phyloP scores from a whole-genome alignment of 1,140 invertebrate genomes.

The Globodera rostochiensis region DNA sequence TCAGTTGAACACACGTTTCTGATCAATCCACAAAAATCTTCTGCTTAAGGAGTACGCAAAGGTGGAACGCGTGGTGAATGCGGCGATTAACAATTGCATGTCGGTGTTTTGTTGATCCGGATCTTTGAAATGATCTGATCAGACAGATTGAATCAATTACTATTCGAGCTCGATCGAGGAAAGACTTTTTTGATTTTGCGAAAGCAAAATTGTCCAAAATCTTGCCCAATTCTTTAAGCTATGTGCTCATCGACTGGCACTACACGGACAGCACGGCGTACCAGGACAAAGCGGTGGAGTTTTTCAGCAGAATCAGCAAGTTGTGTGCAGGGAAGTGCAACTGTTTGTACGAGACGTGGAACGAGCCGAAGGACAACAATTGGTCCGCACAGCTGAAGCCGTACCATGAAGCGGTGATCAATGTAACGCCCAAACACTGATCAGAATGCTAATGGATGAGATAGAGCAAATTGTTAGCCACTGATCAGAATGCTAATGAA shows the following conservation, averaged over 20 bases:
- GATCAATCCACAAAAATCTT: neutral
- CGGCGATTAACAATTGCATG: constrained; percentile 30
- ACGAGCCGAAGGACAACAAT: constrained; percentile 7
- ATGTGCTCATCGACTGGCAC: constrained; percentile 34
- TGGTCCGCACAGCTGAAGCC: constrained; percentile 15
- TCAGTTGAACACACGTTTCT: neutral
- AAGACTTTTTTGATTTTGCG: too few species aligned
- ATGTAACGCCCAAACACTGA: neutral
- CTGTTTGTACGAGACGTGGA: constrained; percentile 31
- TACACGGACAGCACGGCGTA: constrained; percentile 8
- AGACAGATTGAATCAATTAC: too few species aligned
- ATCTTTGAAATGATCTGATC: too few species aligned
- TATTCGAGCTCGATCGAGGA: too few species aligned
- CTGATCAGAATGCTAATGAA: too few species aligned
- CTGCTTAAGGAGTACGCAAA: neutral
- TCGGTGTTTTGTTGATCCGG: neutral
- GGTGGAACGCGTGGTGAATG: constrained; percentile 18
- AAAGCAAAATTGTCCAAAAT: too few species aligned
- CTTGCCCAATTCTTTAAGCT: neutral
- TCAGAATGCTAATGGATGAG: neutral
- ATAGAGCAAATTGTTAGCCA: too few species aligned
- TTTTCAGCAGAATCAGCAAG: constrained; percentile 15
- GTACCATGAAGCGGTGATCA: constrained; percentile 28
- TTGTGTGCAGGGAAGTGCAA: constrained; percentile 19
- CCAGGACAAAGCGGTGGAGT: constrained; percentile 15